Evolutionary conservation across 2,888 invertebrate species (phyloP).

Genomic region (Lymantria monacha): DNA sequence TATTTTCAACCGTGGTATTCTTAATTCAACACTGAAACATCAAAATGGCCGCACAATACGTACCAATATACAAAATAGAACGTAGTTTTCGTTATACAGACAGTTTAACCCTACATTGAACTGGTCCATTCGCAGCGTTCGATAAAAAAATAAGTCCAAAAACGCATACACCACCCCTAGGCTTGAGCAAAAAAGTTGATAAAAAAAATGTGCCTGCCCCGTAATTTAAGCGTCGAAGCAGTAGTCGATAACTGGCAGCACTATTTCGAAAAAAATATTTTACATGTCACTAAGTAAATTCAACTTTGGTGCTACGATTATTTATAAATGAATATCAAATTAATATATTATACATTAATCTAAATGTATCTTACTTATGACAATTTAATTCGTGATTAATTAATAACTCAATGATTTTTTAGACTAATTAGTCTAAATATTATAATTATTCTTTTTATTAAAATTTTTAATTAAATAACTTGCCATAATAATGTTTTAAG

Average conservation of each 20-base stretch:
- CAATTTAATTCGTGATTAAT: no score
- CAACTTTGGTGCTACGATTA: no score
- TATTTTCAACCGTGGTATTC: background rate
- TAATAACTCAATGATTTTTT: no score
- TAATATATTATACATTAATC: no score
- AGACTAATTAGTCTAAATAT: no score
- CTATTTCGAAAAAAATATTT: constrained; percentile 36
- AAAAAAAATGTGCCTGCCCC: constrained; percentile 66
- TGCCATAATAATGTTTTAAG: no score
- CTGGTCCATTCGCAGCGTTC: constrained; percentile 55
- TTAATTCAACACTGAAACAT: background rate
- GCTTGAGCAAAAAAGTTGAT: constrained; percentile 70
- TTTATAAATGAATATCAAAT: no score
- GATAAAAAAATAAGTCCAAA: constrained; percentile 63
- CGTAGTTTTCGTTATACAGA: constrained; percentile 49
- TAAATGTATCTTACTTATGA: no score
- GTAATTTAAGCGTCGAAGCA: constrained; percentile 77
- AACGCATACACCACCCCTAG: constrained; percentile 71
- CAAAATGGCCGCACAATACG: constrained; percentile 7
- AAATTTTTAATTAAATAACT: no score
- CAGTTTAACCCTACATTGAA: constrained; percentile 66
- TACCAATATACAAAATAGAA: constrained; percentile 17
- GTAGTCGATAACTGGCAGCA: constrained; percentile 66
- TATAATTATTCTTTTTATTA: no score
- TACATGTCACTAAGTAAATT: constrained; percentile 18